Evolutionary conservation across 1,140 invertebrate genomes (phyloP), one percentile per base, ranked within the genome.

Genomic region (Scylla paramamosain): DNA sequence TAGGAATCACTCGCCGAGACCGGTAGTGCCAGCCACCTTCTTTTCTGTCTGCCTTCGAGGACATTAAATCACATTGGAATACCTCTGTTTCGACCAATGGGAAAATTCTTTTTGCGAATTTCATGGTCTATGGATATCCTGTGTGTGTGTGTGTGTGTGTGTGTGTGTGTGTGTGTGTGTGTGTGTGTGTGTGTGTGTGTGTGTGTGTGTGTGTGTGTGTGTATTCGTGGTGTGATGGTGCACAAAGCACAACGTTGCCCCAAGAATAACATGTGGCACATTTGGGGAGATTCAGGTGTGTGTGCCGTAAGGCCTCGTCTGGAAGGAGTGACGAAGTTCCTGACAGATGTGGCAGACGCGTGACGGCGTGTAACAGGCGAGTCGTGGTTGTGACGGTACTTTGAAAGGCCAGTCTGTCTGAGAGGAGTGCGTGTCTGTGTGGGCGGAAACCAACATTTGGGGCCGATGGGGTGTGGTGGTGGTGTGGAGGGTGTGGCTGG

Each of bases 111-210:
- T 20, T 77, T n/a, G n/a, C 25, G 52, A 77, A n/a, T 77, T n/a
- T 77, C 67, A 77, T n/a, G 67, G 67, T 77, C 20, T n/a, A 7
- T 77, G 67, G 16, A 32, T 31, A 32, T 67, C 20, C 52, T 92
- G 20, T 29, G 25, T 31, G 59, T 92, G 59, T 92, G 59, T 92
- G 59, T 92, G 52, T 92, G 59, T 92, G 28, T 92, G 59, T 92
- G 59, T 92, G 59, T 92, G 59, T 92, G 91, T 92, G 59, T 92
- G 59, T 91, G 48, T 91, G 48, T 91, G 48, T 91, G 48, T 91
- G 48, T 91, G 45, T 91, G 31, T 52, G 25, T 91, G 48, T 91
- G 48, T 91, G 14, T 92, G 59, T 92, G 28, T 92, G 59, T 92
- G 59, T 92, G 59, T 92, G 29, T 92, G 91, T 91, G 48, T 91